A percentile compares a stretch with the other conserved stretches of the same genome.
phyloP scores from a whole-genome alignment of 2,888 invertebrate species.

The Cotesia congregata region DNA sequence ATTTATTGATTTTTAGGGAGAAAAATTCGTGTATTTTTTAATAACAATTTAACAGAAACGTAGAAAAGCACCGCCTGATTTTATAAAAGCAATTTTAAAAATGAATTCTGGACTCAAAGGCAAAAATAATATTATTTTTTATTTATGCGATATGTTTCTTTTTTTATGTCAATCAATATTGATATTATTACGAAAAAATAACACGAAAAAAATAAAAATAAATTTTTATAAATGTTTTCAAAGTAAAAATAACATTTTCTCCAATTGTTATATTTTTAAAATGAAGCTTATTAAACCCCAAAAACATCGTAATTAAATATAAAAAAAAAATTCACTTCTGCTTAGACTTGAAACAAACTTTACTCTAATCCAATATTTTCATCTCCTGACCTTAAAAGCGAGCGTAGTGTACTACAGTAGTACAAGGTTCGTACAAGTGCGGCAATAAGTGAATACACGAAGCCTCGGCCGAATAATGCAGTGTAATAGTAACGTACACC shows the following conservation, averaged over 20 bases:
- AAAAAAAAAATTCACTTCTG: no score
- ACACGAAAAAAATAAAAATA: slow-evolving; percentile 2
- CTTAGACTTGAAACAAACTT: no score
- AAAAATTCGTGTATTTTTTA: no score
- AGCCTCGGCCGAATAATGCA: background rate
- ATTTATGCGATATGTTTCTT: no score
- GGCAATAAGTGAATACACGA: background rate
- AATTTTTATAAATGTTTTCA: background rate
- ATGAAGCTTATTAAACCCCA: no score
- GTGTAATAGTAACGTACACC: background rate
- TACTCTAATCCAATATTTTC: background rate
- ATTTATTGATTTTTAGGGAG: no score
- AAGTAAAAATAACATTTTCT: slow-evolving; percentile 4
- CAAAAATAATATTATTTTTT: no score
- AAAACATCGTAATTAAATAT: no score
- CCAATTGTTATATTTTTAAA: background rate
- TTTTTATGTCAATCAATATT: background rate
- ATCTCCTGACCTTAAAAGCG: background rate
- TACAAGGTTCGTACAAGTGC: background rate
- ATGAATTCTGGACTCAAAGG: no score
- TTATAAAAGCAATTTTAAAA: no score
- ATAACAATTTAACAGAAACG: no score
- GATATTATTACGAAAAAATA: slow-evolving; percentile 2
- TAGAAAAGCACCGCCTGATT: no score
- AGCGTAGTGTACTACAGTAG: background rate